A percentile compares a stretch with the other conserved stretches of the same genome.
These are phyloP conservation scores for Lycaena phlaeas DNA, from an alignment of 2,888 invertebrate species.

Conservation along the genomic window DNA sequence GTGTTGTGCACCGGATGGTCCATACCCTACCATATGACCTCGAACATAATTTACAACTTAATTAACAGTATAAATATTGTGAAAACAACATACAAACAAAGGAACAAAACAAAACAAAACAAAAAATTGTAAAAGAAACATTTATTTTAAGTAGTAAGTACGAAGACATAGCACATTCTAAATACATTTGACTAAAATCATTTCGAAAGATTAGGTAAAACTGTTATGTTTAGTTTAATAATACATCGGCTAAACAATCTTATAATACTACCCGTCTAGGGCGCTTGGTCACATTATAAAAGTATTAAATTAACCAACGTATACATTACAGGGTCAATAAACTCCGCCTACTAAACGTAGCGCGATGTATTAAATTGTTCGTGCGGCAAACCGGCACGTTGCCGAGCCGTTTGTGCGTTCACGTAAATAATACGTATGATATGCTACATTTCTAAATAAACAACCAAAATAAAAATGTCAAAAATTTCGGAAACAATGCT, in stretches of 20 bases:
- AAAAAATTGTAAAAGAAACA: slow-evolving; percentile 21
- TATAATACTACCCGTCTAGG: slow-evolving; percentile 1
- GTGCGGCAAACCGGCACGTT: neutral
- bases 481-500: slow-evolving; percentile 1
- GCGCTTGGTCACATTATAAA: neutral
- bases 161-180: slow-evolving; percentile 19
- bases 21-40: neutral
- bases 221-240: neutral
- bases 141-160: slow-evolving; percentile 36
- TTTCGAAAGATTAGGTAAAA: neutral
- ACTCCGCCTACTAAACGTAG: too few relatives aligned
- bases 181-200: neutral
- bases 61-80: neutral
- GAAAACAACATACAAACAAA: slow-evolving; percentile 8
- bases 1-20: slow-evolving; percentile 7
- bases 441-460: neutral
- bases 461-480: neutral
- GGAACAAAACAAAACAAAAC: slow-evolving; percentile 26
- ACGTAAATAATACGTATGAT: too few relatives aligned
- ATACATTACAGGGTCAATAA: neutral
- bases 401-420: neutral
- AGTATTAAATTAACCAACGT: neutral
- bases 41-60: neutral
- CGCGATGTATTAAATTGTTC: too few relatives aligned
- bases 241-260: neutral